Evolutionary conservation across 2,113 vertebrate genomes (phyloP).

Genomic region (rat (Rattus norvegicus)): GRCr8 NC_086022.1:20995001-20995500

Average conservation of each 20-base stretch:
- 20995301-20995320: not conserved
- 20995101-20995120: not conserved
- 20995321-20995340: conserved; percentile 34
- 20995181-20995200: not conserved
- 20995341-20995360: not conserved
- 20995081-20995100: not conserved
- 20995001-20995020: not conserved
- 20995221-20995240: not conserved
- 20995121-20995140: not conserved
- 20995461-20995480: not conserved
- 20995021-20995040: conserved; percentile 23
- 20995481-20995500: not conserved
- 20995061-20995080: not conserved
- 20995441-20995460: conserved; percentile 17
- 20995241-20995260: conserved; percentile 19
- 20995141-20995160: not conserved
- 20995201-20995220: not conserved
- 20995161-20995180: not conserved
- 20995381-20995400: conserved; percentile 2
- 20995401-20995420: conserved; percentile 2
- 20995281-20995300: conserved; percentile 21
- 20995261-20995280: not conserved
- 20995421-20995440: not conserved
- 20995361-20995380: not conserved
- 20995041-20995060: not conserved